A percentile compares a stretch with the other conserved stretches of the same genome.
Conservation (phyloP, 2,888 invertebrate genomes). For the Platycnemis pennipes region DNA sequence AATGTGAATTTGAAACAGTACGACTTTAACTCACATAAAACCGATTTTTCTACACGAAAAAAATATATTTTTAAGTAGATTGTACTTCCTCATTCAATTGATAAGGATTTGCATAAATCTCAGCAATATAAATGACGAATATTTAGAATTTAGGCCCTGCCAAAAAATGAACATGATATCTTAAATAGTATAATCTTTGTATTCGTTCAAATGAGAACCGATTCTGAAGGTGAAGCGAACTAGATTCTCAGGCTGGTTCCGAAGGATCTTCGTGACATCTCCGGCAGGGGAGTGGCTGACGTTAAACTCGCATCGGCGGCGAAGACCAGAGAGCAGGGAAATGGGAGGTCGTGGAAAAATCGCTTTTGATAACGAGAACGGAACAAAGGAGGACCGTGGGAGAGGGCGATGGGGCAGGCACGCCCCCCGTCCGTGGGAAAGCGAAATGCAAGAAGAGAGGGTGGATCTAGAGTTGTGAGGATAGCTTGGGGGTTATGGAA, state of each 20-base stretch:
- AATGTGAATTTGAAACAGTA: no score
- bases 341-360: conserved; percentile 21
- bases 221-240: not conserved
- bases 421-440: not conserved
- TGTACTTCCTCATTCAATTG: no score
- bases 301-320: not conserved
- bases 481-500: not conserved
- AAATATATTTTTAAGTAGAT: no score
- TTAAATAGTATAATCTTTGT: no score
- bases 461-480: not conserved
- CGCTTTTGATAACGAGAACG: not conserved
- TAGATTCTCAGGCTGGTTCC: not conserved
- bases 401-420: not conserved
- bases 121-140: no score
- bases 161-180: no score
- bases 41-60: no score
- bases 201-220: no score
- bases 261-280: not conserved
- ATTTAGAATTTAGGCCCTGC: no score
- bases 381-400: not conserved
- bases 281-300: not conserved
- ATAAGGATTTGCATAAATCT: no score
- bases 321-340: not conserved
- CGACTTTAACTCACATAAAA: no score
- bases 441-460: not conserved